Evolutionary conservation across 2,888 invertebrate genomes (phyloP).

Genomic region (Melieria crassipennis): DNA sequence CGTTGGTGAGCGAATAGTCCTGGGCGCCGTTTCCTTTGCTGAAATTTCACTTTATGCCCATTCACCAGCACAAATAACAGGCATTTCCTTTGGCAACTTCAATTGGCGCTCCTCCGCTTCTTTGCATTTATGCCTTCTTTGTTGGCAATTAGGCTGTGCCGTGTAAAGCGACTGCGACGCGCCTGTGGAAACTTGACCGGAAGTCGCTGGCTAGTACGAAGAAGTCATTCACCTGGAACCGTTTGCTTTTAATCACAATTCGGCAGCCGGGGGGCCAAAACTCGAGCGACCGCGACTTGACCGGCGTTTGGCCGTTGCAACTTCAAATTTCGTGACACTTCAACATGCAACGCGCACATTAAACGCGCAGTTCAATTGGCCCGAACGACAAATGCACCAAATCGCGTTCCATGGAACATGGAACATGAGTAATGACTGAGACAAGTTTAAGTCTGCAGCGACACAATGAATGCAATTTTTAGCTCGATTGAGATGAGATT

Average conservation of each 20-base stretch:
- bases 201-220: slow-evolving; percentile 56
- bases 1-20: not conserved
- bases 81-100: slow-evolving; percentile 17
- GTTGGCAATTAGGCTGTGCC: slow-evolving; percentile 9
- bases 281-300: not conserved
- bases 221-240: slow-evolving; percentile 62
- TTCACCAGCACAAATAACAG: slow-evolving; percentile 7
- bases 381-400: not conserved
- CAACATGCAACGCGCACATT: slow-evolving; percentile 3
- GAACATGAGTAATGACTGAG: not conserved
- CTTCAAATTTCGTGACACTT: slow-evolving; percentile 21
- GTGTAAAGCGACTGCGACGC: slow-evolving; percentile 9
- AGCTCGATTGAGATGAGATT: not conserved
- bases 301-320: not conserved
- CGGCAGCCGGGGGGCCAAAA: not conserved
- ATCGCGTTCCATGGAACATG: not conserved
- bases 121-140: slow-evolving; percentile 1
- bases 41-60: not conserved
- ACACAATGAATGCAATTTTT: not conserved
- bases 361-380: not conserved
- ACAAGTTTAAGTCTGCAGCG: too few relatives aligned
- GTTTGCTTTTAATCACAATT: slow-evolving; percentile 14
- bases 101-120: not conserved
- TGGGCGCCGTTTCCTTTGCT: not conserved
- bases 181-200: slow-evolving; percentile 55